Percentiles rank a stretch among this genome's conserved stretches.
Evolutionary conservation across 2,888 invertebrate species (phyloP).

Genomic region (Drosophila multiciliata): DNA sequence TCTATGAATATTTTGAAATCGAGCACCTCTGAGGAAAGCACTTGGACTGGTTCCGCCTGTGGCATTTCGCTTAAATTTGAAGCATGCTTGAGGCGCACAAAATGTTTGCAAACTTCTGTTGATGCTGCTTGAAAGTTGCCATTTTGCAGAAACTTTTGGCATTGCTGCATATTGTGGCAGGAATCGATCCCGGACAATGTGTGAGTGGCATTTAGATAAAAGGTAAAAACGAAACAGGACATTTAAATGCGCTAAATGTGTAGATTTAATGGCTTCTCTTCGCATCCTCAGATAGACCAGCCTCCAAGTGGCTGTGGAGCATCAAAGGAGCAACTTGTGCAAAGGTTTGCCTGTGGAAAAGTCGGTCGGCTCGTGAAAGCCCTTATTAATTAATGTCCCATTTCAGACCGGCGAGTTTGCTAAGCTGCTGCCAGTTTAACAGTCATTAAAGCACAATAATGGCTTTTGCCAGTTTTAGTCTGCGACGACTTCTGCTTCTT

Average conservation of each 20-base stretch:
- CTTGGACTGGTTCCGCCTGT: neutral
- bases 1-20: neutral
- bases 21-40: neutral
- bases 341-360: conserved; percentile 14
- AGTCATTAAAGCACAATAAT: conserved; percentile 76
- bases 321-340: neutral
- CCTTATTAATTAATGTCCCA: conserved; percentile 59
- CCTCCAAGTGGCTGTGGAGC: neutral
- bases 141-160: conserved; percentile 40
- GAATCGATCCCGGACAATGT: conserved; percentile 20
- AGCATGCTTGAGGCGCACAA: conserved; percentile 47
- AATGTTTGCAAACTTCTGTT: conserved; percentile 56
- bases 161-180: conserved; percentile 5
- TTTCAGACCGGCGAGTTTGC: conserved; percentile 29
- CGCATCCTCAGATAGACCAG: neutral
- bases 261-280: conserved; percentile 4
- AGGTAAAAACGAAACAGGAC: conserved; percentile 24
- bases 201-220: conserved; percentile 17
- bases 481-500: conserved; percentile 27
- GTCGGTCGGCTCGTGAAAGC: conserved; percentile 21
- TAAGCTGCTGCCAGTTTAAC: conserved; percentile 67
- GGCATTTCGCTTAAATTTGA: conserved; percentile 34
- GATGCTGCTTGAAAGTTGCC: conserved; percentile 53
- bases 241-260: conserved; percentile 45
- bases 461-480: conserved; percentile 48